These are phyloP conservation scores for Micropoecilia bifurca DNA, from an alignment of 2,797 vertebrate genomes.

Conservation along the genomic window DNA sequence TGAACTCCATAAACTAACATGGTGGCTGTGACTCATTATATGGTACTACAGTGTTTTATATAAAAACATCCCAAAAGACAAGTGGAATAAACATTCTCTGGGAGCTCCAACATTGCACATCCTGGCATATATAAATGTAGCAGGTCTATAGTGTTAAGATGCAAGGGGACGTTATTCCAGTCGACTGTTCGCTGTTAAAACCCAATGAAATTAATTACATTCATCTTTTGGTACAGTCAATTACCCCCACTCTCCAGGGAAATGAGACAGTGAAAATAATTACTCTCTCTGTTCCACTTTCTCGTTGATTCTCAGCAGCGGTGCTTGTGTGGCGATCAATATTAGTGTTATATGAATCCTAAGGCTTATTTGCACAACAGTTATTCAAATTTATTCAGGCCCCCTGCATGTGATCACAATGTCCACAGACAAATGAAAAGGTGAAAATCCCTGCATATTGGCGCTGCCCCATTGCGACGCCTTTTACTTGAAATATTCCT, in stretches of 20 bases:
- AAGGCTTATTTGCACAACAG: conserved; percentile 20
- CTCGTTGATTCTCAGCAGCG: conserved; percentile 33
- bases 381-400: conserved; percentile 26
- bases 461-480: neutral
- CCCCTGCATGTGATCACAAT: conserved; percentile 8
- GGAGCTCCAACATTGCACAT: neutral
- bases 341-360: conserved; percentile 39
- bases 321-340: conserved; percentile 41
- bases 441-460: neutral
- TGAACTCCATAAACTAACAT: conserved; percentile 32
- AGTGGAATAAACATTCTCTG: neutral
- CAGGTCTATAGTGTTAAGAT: conserved; percentile 7
- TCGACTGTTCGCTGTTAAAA: conserved; percentile 37
- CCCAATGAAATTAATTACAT: conserved; percentile 57
- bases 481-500: neutral
- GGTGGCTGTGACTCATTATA: conserved; percentile 15
- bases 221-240: conserved; percentile 55
- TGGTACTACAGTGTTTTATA: conserved; percentile 1
- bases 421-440: neutral
- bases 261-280: conserved; percentile 64
- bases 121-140: conserved; percentile 14
- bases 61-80: conserved; percentile 15
- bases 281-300: conserved; percentile 41
- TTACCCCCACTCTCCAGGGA: conserved; percentile 47
- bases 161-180: conserved; percentile 21